Evolutionary conservation across 2,888 invertebrate species (phyloP), one percentile per base, ranked within the genome.

Genomic region (Drosophila melanosoma): DNA sequence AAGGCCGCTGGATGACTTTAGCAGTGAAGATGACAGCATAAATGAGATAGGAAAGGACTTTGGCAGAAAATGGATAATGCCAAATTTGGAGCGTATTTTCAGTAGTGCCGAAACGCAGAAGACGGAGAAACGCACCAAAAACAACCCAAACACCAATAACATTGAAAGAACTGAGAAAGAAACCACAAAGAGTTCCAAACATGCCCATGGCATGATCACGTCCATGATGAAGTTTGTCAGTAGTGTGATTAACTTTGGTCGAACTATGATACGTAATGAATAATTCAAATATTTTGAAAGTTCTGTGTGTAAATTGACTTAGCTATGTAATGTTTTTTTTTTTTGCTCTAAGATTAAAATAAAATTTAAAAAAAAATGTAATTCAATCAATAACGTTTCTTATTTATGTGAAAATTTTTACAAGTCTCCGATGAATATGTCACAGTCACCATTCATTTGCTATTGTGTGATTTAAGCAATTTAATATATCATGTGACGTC

Each of bases 121-220:
- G 10, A 1, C 54, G 2, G 64, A 33, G 6, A 67, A 36, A 23
- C 17, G 29, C 3, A 40, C 29, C 11, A 57, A 52, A 23, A 64
- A 49, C 3, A 59, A n/a, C 11, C n/a, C 48, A 7, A 79, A 69
- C 26, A 82, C 40, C 57, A 59, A 69, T 29, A 82, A 45, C 57
- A 61, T 62, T 17, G 58, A 26, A 2, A 58, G 49, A 15, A 69
- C 62, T 11, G 6, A 32, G 8, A 29, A 10, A 1, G 51, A 71
- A 12, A 70, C 76, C 20, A 69, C 82, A 1, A 49, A 71, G 49
- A 87, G 87, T 35, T 85, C 85, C 4, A 87, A 87, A 20, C 89
- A 85, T 68, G 85, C 85, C n/a, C 87, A 89, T 42, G 60, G 73
- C 12, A 85, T 85, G 89, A 84, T 85, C 48, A 87, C 82, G 7